Evolutionary conservation across 2,113 vertebrate species (phyloP).

Genomic region (Dolichallabes microphthalmus): DNA sequence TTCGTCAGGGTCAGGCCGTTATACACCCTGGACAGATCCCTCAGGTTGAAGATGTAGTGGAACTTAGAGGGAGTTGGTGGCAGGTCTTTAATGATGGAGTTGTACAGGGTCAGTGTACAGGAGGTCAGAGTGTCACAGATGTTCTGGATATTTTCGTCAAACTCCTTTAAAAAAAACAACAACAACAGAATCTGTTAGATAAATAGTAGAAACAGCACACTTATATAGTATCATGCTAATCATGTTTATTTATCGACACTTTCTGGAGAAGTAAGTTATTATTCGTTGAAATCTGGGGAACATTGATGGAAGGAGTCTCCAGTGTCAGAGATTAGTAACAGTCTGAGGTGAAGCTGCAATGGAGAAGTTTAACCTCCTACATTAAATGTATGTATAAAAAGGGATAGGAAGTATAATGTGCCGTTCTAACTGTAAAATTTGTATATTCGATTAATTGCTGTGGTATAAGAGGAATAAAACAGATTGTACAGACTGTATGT

Average conservation of each 20-base stretch:
- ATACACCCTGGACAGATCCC: conserved; percentile 89
- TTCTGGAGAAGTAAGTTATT: background rate
- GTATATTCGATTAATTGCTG: too few species aligned
- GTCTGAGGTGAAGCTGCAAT: background rate
- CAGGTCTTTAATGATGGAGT: conserved; percentile 81
- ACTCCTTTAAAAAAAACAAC: conserved; percentile 75
- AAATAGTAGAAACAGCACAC: background rate
- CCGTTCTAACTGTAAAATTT: background rate
- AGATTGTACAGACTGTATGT: background rate
- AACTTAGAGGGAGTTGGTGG: conserved; percentile 95
- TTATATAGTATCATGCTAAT: background rate
- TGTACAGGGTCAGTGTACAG: conserved; percentile 88
- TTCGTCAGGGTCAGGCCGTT: conserved; percentile 84
- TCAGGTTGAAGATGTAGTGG: conserved; percentile 95
- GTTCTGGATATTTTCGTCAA: conserved; percentile 74
- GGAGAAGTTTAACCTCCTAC: background rate
- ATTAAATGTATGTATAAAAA: background rate
- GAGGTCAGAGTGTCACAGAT: conserved; percentile 79
- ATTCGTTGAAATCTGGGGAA: background rate
- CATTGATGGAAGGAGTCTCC: background rate
- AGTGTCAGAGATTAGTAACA: background rate
- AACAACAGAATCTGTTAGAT: background rate
- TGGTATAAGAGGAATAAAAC: background rate
- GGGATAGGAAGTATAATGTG: background rate
- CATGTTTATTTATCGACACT: background rate